Percentiles rank a stretch among this genome's conserved stretches.
phyloP scores from a whole-genome alignment of 1,140 invertebrate species.

The Wasmannia auropunctata region DNA sequence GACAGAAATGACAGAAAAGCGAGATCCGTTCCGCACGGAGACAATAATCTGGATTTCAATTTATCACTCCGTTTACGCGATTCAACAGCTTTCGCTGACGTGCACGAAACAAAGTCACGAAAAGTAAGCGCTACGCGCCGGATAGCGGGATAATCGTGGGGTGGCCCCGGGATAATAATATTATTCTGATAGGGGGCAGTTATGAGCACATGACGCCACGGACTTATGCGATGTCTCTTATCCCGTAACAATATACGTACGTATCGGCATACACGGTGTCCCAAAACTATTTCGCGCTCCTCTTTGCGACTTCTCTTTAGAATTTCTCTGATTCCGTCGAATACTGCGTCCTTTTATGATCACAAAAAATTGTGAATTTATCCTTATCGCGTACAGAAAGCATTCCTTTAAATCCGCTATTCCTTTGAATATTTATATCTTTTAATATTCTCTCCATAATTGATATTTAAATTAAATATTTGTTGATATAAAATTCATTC shows the following conservation, averaged over 20 bases:
- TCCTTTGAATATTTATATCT: too few species aligned
- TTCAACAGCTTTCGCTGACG: constrained; percentile 64
- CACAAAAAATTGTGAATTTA: background rate
- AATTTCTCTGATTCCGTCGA: background rate
- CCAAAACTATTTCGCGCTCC: background rate
- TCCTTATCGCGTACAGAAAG: background rate
- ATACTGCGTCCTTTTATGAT: background rate
- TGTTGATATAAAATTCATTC: background rate
- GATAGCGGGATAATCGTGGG: constrained; percentile 62
- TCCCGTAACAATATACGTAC: constrained; percentile 75
- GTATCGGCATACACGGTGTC: constrained; percentile 59
- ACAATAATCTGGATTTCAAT: constrained; percentile 60
- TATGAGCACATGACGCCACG: constrained; percentile 83
- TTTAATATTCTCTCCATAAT: background rate
- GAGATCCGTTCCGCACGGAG: constrained; percentile 14
- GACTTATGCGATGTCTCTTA: constrained; percentile 77
- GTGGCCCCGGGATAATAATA: constrained; percentile 79
- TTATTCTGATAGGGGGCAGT: constrained; percentile 81
- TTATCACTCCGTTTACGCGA: constrained; percentile 64
- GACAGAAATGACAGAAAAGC: constrained; percentile 73
- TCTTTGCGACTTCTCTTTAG: too few species aligned
- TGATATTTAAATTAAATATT: background rate
- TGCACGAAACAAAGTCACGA: constrained; percentile 52
- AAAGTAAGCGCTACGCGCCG: constrained; percentile 53
- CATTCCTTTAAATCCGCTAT: background rate